Base-by-base conservation (phyloP, 2,888 invertebrate species). In the Drosophila mayaguana region DNA sequence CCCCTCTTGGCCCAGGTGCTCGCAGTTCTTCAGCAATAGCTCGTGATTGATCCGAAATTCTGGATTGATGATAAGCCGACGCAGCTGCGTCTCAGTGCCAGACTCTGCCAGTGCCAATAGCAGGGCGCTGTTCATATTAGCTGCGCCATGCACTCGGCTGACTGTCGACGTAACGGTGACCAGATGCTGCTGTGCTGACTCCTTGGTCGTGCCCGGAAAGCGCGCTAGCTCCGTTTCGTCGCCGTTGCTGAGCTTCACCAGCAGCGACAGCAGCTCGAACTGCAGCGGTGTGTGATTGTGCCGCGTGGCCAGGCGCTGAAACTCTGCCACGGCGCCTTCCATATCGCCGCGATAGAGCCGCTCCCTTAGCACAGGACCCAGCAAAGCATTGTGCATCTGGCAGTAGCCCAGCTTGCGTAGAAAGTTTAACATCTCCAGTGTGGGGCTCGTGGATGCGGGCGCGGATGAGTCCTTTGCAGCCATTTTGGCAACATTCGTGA, bases 221-320 rank as follows among this genome's bases (percentile, higher is more conserved):
- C 83, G 81, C 5, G 79, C 71, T 11, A 78, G 28, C 3, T 83
- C 68, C 14, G 78, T 63, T 6, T 72, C 66, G 34, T 88, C 61
- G 3, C 72, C 79, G 60, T 93, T 93, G 62, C 90, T 87, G 2
- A 92, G 54, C 46, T 91, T 91, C 43, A 93, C 88, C 43, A 94
- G 71, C 57, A 91, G 83, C n/a, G 91, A 91, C 5, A 96, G 84
- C 1, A 96, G 74, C 91, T 96, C 96, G 75, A 95, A 94, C 83
- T 95, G 95, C 12, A 95, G 89, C 0, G 96, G 96, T 0, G 95
- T 95, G 76, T 94, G 94, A 59, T 93, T 94, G 86, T 95, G 94
- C 48, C 93, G 93, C 2, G 92, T 87, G 0, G 94, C 93, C 59
- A 94, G 90, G 1, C 92, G 86, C 20, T 91, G 89, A 81, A 94